Base-by-base conservation (phyloP, 2,888 invertebrate genomes). In the Stenchaetothrips biformis region DNA sequence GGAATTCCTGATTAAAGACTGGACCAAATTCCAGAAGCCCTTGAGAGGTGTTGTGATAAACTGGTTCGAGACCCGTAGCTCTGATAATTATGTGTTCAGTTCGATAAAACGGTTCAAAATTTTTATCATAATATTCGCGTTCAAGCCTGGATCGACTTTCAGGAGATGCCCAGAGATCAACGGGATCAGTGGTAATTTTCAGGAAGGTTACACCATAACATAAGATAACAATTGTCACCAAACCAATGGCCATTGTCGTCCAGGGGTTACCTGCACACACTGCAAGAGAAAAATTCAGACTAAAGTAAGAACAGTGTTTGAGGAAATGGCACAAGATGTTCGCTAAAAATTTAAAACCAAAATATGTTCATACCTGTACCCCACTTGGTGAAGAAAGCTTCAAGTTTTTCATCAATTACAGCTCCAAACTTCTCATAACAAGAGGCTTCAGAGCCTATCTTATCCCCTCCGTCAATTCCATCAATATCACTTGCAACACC, bases 161-260 rank as follows among this genome's bases (percentile, higher is more conserved):
- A 0, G 97, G 95, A 0, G 98, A 92, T 0, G 99, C 98, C 99
- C 99, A 99, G 81, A 99, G 89, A 86, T 99, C 94, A 0, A 99
- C 97, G 0, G 99, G 99, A 88, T 99, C 94, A 0, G 97, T 98
- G 0, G 95, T 96, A 78, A 97, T 92, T 82, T 92, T 88, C 85
- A 95, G 89, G 84, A 90, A 91, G 81, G 90, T 89, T 81, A 96
- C 91, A 59, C 97, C 97, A 84, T 89, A 89, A 0, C 93, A 93
- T 18, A 97, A 87, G 0, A 88, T 89, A 0, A 91, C 87, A 0
- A 95, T 91, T 21, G 94, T 86, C 82, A 92, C 90, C 0, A 92
- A 82, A 86, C 96, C 95, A 49, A 92, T 84, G 81, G 93, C 89
- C 49, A 97, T 87, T 0, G 96, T 92, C 4, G 91, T 84, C 91